phyloP scores from a whole-genome alignment of 2,888 invertebrate species.

The Meta bourneti region DNA sequence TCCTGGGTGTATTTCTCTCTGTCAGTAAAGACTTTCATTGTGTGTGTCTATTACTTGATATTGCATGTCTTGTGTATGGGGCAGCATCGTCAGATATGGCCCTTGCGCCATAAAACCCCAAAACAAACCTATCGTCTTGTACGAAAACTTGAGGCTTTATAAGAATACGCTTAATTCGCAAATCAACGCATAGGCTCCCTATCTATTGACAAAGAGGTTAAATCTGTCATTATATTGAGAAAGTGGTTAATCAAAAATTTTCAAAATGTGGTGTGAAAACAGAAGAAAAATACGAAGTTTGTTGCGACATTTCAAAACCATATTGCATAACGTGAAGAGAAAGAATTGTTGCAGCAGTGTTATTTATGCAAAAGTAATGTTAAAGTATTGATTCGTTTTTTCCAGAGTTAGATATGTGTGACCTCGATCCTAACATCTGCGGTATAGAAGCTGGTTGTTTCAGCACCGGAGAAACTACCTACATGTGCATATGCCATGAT shows the following conservation, averaged over 20 bases:
- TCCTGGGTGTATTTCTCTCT: no score
- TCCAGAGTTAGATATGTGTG: slow-evolving; percentile 54
- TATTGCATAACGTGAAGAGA: not conserved
- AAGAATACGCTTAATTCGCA: no score
- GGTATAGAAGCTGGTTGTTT: slow-evolving; percentile 72
- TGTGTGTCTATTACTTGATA: no score
- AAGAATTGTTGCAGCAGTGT: not conserved
- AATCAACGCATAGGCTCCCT: no score
- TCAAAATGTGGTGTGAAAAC: not conserved
- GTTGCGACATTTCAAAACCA: not conserved
- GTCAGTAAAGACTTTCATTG: no score
- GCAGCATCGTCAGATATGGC: no score
- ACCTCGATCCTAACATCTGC: slow-evolving; percentile 77
- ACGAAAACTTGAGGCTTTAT: no score
- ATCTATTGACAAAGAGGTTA: not conserved
- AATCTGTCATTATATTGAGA: not conserved
- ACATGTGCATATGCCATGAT: slow-evolving; percentile 63
- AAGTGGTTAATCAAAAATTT: not conserved
- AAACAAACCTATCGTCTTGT: no score
- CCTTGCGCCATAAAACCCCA: no score
- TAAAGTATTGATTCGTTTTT: not conserved
- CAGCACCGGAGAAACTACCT: slow-evolving; percentile 12
- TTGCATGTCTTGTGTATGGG: no score
- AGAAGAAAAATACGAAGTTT: not conserved
- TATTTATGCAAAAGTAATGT: not conserved